Base-by-base conservation (phyloP, 2,113 vertebrate species). In the Lota lota region DNA sequence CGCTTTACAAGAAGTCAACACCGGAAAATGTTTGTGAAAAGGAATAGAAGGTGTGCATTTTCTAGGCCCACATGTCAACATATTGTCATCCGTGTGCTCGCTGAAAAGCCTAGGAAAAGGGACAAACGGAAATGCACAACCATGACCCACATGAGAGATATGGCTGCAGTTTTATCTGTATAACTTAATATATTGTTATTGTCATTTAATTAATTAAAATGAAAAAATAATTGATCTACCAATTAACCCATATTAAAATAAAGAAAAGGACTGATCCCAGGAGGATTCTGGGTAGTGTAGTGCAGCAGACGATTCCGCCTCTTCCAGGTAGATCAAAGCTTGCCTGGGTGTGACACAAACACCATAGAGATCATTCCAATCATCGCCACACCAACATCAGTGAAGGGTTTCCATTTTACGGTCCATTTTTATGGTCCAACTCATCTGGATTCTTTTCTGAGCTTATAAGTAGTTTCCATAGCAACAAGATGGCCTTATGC, bases 61-160 rank as follows among this genome's bases (percentile, higher is more conserved):
- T 14, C 22, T 11, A 21, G 58, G 15, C 18, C 1, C 21, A 63
- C 47, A 2, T 76, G 84, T 85, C 85, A 80, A 70, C 84, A 85
- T 84, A 65, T 84, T 81, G 81, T 85, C 84, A 88, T 89, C 66
- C 78, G 47, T 16, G 61, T 47, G 24, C 50, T 40, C 65, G 75
- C 33, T 70, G 75, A 75, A 67, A 74, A 64, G 47, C 0, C 1
- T 50, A 61, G 63, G 69, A 50, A 74, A 61, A 66, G 66, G 40
- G 77, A 68, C 66, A 68, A 76, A 5, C 40, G 40, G 7, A 47
- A 54, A 61, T 24, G 8, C 20, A 21, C 58, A 57, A 59, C 21
- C 58, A n/a, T 59, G n/a, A 11, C 20, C 22, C 6, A 21, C n/a
- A 19, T 20, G 7, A n/a, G 4, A 60, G 19, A 60, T 21, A 22